A percentile compares a stretch with the other conserved stretches of the same genome.
These are phyloP conservation scores for Portunus trituberculatus DNA, from an alignment of 1,140 invertebrate genomes.

Conservation along the genomic window DNA sequence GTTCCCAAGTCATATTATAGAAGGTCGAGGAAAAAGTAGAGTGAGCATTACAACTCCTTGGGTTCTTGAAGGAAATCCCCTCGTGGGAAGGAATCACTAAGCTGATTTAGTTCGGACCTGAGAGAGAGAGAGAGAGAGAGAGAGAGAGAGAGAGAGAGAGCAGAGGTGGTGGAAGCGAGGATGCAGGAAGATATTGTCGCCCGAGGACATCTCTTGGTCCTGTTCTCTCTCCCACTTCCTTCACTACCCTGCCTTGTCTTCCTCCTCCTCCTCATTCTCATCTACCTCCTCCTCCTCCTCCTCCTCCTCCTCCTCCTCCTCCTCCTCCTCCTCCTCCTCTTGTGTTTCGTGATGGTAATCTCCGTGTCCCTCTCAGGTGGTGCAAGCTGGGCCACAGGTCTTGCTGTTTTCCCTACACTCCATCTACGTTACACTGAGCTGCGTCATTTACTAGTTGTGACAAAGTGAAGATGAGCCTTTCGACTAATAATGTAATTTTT, in stretches of 20 bases:
- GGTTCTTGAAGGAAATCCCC: not conserved
- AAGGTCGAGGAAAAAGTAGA: not conserved
- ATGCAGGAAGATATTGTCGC: not conserved
- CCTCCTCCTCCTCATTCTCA: not conserved
- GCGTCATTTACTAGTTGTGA: no score
- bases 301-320: not conserved
- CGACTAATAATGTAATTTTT: no score
- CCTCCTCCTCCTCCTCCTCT: not conserved
- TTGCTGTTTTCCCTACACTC: not conserved
- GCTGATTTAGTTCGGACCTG: conserved; percentile 7
- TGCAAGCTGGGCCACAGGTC: not conserved
- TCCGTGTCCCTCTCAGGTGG: not conserved
- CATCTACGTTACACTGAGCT: not conserved
- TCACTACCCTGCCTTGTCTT: not conserved
- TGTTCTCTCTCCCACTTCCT: not conserved
- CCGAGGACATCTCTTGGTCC: not conserved
- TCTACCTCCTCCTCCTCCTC: not conserved
- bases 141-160: conserved; percentile 44
- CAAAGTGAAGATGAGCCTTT: no score
- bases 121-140: conserved; percentile 27
- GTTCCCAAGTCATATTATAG: not conserved
- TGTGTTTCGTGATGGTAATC: not conserved
- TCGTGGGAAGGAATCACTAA: not conserved
- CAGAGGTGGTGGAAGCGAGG: not conserved
- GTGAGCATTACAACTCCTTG: not conserved